These are phyloP conservation scores for Mastacembelus armatus DNA, from an alignment of 2,797 vertebrate genomes.

Conservation along the genomic window DNA sequence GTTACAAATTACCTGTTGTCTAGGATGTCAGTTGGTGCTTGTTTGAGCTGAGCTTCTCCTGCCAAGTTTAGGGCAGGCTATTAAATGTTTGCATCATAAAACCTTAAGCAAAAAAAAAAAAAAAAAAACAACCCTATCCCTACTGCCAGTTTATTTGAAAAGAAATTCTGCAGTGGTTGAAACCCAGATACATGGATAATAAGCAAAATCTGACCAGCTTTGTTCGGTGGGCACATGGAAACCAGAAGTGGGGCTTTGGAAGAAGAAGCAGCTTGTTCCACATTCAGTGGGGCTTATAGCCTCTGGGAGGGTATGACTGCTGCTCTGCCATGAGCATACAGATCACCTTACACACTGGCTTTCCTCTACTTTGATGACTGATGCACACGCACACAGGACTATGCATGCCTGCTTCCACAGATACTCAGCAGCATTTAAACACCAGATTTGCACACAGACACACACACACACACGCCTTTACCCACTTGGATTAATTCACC, in stretches of 20 bases:
- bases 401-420: conserved; percentile 35
- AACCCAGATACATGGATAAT: conserved; percentile 56
- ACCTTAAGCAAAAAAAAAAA: conserved; percentile 31
- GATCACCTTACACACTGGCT: conserved; percentile 78
- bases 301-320: conserved; percentile 73
- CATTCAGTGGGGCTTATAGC: conserved; percentile 80
- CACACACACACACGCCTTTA: conserved; percentile 65
- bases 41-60: conserved; percentile 36
- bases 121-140: conserved; percentile 21
- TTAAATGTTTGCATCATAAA: conserved; percentile 44
- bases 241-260: conserved; percentile 41
- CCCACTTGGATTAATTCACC: conserved; percentile 74
- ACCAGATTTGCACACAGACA: conserved; percentile 25
- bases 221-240: conserved; percentile 41
- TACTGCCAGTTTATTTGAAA: conserved; percentile 33
- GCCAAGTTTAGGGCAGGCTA: conserved; percentile 30
- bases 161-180: conserved; percentile 27
- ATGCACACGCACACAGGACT: conserved; percentile 43
- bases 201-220: conserved; percentile 50
- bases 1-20: conserved; percentile 66
- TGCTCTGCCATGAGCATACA: conserved; percentile 74
- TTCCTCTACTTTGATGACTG: conserved; percentile 76
- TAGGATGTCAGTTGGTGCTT: conserved; percentile 51
- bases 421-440: conserved; percentile 44
- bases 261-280: conserved; percentile 79